Evolutionary conservation across 2,888 invertebrate genomes (phyloP), one percentile per base, ranked within the genome.

Genomic region (Agonopterix alstromeriana): DNA sequence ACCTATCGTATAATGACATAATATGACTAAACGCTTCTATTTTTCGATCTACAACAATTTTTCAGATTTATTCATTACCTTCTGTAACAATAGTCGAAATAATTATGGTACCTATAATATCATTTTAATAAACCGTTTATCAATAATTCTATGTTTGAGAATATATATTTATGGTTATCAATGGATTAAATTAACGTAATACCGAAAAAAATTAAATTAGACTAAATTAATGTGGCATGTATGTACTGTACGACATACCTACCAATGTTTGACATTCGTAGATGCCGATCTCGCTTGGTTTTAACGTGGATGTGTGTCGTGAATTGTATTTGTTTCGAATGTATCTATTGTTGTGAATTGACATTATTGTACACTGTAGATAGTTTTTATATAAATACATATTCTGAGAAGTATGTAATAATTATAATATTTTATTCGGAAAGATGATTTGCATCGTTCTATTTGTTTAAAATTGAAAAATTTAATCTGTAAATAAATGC

Each of bases 401-500:
- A 61, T 69, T 64, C 67, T 68, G 67, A 67, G 63, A 73, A 65
- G 70, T 75, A 79, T 68, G 69, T 77, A 72, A 58, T 74, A 78
- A 68, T 69, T 76, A 71, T 59, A 66, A 67, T 67, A 67, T 70
- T 70, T 65, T 68, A 72, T 68, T 65, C 64, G 61, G 61, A 53
- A 55, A 55, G 51, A 47, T 56, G 49, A 54, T 55, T 48, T 65
- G 59, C 62, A 65, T 63, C 67, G 57, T 69, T 67, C 63, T 67
- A 61, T 61, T 69, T 63, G 62, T 70, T 70, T 46, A 9, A 54
- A 64, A 67, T 63, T 63, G 27, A 57, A 62, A 65, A 63, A 65
- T 66, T 67, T 59, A 70, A 70, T 60, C 57, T 81, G 79, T 81
- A 82, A 75, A 81, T 81, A 79, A 67, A 72, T 66, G 65, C 71